phyloP scores from a whole-genome alignment of 2,888 invertebrate species.

The Drosophila seclusa region DNA sequence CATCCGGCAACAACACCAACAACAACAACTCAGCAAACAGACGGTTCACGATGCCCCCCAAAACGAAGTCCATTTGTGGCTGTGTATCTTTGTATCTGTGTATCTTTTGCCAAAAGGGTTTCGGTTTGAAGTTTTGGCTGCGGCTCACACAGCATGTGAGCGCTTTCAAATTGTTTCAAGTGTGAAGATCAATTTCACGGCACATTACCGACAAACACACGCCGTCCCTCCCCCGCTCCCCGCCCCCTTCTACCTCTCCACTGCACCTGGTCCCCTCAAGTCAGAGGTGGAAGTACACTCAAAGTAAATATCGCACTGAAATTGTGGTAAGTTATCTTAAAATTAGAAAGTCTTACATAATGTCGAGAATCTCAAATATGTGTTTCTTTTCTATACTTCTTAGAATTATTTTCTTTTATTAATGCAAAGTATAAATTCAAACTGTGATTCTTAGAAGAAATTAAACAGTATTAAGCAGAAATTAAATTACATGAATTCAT shows the following conservation, averaged over 20 bases:
- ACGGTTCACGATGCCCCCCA: conserved; percentile 34
- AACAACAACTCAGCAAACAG: conserved; percentile 28
- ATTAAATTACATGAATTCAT: neutral
- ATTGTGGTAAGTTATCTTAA: neutral
- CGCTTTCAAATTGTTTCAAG: conserved; percentile 81
- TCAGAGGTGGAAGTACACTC: neutral
- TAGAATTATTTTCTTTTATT: neutral
- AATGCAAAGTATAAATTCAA: neutral
- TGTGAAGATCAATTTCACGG: conserved; percentile 84
- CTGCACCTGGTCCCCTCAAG: neutral
- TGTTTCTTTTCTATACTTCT: neutral
- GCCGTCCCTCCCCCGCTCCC: conserved; percentile 14
- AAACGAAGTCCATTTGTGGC: conserved; percentile 33
- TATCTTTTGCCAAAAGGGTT: conserved; percentile 35
- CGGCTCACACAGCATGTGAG: conserved; percentile 73
- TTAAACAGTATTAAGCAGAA: neutral
- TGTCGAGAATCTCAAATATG: neutral
- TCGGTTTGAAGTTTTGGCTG: conserved; percentile 15
- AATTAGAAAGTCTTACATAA: too few relatives aligned
- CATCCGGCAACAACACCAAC: conserved; percentile 29
- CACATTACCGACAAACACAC: conserved; percentile 65
- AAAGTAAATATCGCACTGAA: neutral
- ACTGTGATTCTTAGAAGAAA: neutral
- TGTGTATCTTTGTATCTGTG: conserved; percentile 21
- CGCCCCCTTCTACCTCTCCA: neutral